A percentile compares a stretch with the other conserved stretches of the same genome.
Evolutionary conservation across 2,888 invertebrate species (phyloP).

Genomic region (Clusia tigrina): DNA sequence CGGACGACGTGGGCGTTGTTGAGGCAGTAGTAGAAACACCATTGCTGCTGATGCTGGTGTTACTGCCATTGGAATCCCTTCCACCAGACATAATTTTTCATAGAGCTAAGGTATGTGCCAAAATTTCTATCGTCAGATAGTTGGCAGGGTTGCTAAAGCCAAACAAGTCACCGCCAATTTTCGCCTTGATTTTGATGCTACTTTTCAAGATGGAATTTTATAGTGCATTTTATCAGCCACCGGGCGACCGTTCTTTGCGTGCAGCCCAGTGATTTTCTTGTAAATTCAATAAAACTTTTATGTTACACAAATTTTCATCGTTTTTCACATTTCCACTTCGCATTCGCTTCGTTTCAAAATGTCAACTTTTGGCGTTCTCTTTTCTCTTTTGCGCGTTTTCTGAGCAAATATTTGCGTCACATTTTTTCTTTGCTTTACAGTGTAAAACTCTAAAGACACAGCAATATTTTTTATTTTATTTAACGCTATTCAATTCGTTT

Average conservation of each 20-base stretch:
- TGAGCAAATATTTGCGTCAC: background rate
- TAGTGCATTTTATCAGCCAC: background rate
- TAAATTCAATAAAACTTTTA: background rate
- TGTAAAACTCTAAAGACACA: too few species aligned
- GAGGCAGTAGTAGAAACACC: slow-evolving; percentile 30
- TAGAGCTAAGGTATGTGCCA: background rate
- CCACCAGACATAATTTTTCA: slow-evolving; percentile 58
- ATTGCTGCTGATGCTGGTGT: slow-evolving; percentile 40
- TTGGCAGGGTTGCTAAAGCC: background rate
- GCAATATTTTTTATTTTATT: too few species aligned
- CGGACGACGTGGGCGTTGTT: slow-evolving; percentile 38
- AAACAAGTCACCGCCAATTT: background rate
- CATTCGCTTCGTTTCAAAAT: background rate
- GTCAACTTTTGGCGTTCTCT: background rate
- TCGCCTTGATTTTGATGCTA: background rate
- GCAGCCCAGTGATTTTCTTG: background rate
- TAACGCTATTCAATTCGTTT: too few species aligned
- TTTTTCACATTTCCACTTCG: background rate
- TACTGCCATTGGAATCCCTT: slow-evolving; percentile 46
- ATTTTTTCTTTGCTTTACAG: too few species aligned
- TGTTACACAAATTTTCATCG: background rate
- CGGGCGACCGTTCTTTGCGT: too few species aligned
- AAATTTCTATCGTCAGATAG: background rate
- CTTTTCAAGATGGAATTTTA: background rate
- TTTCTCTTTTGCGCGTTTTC: background rate